These are phyloP conservation scores for Cygnus olor DNA, from an alignment of 2,797 vertebrate species.

Conservation along the genomic window DNA sequence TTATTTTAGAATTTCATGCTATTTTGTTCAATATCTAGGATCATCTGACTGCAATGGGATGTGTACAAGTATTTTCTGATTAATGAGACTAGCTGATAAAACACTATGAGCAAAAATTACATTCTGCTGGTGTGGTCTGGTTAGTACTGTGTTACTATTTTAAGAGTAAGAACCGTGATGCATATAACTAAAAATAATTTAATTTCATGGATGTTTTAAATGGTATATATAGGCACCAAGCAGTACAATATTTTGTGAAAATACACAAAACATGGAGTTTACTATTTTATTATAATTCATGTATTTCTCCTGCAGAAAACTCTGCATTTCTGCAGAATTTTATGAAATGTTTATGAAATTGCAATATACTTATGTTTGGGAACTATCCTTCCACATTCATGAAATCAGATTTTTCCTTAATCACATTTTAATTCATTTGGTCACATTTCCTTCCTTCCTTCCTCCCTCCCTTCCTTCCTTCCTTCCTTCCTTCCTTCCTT, in stretches of 20 bases:
- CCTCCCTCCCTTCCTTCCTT: too few species aligned
- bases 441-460: neutral
- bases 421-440: neutral
- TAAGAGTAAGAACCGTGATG: neutral
- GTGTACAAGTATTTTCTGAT: neutral
- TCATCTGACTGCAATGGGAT: neutral
- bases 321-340: neutral
- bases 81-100: neutral
- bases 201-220: neutral
- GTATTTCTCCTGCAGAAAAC: neutral
- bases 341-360: neutral
- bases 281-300: neutral
- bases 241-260: neutral
- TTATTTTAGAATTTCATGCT: neutral
- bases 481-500: too few species aligned
- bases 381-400: neutral
- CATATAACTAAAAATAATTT: neutral
- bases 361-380: neutral
- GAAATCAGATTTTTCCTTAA: neutral
- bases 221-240: neutral
- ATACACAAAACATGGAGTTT: neutral
- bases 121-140: neutral
- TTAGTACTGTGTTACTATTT: neutral
- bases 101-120: neutral
- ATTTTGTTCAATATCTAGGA: neutral